Percentiles rank a stretch among this genome's conserved stretches.
Conservation (phyloP, 35 echinoderm and acorn worm species). For the Anneissia japonica region DNA sequence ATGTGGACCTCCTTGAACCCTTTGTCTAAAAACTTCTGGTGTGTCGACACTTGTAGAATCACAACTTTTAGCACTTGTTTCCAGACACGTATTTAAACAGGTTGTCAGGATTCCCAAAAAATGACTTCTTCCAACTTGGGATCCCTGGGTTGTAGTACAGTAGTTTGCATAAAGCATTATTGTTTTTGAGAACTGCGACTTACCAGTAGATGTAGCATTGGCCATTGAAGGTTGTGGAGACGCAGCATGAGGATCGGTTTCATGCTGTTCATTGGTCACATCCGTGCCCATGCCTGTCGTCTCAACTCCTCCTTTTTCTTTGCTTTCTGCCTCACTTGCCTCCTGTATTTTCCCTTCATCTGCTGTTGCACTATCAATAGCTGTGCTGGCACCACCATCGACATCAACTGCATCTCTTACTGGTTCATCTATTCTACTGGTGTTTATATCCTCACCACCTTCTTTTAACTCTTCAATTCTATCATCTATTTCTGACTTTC, state of each 20-base stretch:
- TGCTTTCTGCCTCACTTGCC: background rate
- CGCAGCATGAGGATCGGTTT: conserved; percentile 64
- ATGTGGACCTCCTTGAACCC: no score
- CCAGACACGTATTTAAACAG: no score
- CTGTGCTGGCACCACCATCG: no score
- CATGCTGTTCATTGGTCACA: conserved; percentile 55
- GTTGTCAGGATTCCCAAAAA: no score
- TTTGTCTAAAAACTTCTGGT: no score
- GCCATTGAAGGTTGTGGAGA: conserved; percentile 55
- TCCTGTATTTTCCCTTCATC: background rate
- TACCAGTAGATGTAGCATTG: conserved; percentile 87
- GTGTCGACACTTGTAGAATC: no score
- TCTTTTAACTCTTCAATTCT: background rate
- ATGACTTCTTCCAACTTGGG: no score
- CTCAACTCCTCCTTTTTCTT: conserved; percentile 12
- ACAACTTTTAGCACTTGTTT: no score
- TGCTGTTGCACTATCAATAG: background rate
- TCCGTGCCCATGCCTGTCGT: conserved; percentile 82
- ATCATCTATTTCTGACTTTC: background rate
- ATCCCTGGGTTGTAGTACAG: no score
- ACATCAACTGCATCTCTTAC: conserved; percentile 4
- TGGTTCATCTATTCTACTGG: background rate
- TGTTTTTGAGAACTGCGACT: no score
- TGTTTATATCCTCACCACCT: background rate
- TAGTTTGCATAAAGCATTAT: no score